Conservation (phyloP, 2,113 vertebrate species). For the Jacana jacana region DNA sequence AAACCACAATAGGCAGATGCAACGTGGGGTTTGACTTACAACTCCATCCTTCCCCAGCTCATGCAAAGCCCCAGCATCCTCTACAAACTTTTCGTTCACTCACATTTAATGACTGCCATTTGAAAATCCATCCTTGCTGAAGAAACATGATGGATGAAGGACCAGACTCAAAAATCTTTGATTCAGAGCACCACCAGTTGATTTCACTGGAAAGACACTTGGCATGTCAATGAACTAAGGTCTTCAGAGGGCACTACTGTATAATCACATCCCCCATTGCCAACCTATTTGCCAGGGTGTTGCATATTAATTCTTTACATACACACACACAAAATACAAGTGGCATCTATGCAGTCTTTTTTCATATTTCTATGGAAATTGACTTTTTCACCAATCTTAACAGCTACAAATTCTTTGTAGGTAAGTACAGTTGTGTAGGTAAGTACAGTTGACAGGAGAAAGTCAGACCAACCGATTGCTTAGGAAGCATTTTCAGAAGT, state of each 20-base stretch:
- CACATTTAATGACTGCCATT: fast-evolving
- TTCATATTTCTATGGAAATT: background rate
- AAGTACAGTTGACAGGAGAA: background rate
- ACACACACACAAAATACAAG: background rate
- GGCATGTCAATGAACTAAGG: background rate
- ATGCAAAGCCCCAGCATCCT: background rate
- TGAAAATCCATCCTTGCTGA: background rate
- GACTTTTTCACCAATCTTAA: background rate
- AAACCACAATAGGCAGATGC: background rate
- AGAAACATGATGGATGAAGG: background rate
- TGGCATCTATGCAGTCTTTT: background rate
- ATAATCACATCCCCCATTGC: background rate
- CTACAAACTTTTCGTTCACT: background rate
- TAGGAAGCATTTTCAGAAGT: background rate
- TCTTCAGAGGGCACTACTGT: background rate
- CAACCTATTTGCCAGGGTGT: background rate
- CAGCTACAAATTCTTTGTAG: background rate
- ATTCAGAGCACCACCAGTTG: background rate
- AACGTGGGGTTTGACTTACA: background rate
- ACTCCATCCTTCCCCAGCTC: background rate
- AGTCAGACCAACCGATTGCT: background rate
- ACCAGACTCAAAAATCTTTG: background rate
- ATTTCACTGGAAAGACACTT: background rate
- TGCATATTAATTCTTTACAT: background rate
- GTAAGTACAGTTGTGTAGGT: background rate